Conservation (phyloP, 2,888 invertebrate species). For the Lasioglossum leucozonium region DNA sequence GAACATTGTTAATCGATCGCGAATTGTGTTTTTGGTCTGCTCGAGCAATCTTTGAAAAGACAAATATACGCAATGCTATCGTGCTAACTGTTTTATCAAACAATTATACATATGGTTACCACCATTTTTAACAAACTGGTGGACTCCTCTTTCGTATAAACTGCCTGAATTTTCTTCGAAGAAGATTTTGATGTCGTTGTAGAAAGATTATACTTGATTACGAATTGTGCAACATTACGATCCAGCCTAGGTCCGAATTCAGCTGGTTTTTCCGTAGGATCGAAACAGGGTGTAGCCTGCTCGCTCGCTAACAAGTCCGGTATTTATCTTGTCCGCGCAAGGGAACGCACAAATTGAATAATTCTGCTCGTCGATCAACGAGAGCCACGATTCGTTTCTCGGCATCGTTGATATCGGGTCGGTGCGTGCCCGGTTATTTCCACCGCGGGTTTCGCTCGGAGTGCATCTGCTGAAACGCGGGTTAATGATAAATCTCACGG, state of each 20-base stretch:
- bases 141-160: no score
- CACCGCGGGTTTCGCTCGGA: not conserved
- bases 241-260: not conserved
- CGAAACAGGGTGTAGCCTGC: not conserved
- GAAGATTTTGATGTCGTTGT: no score
- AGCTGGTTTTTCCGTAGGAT: not conserved
- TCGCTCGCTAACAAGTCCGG: not conserved
- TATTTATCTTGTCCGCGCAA: not conserved
- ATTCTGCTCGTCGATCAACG: not conserved
- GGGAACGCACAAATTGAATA: not conserved
- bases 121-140: no score
- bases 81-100: no score
- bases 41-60: no score
- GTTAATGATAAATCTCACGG: slow-evolving; percentile 58
- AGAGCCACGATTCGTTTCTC: not conserved
- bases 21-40: not conserved
- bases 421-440: slow-evolving; percentile 40
- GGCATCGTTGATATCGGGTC: not conserved
- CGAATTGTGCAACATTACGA: no score
- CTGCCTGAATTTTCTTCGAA: no score
- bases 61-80: no score
- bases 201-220: no score
- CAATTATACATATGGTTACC: not conserved
- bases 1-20: no score
- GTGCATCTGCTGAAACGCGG: slow-evolving; percentile 37